Evolutionary conservation across 2,888 invertebrate genomes (phyloP), one percentile per base, ranked within the genome.

Genomic region (Mythimna loreyi): DNA sequence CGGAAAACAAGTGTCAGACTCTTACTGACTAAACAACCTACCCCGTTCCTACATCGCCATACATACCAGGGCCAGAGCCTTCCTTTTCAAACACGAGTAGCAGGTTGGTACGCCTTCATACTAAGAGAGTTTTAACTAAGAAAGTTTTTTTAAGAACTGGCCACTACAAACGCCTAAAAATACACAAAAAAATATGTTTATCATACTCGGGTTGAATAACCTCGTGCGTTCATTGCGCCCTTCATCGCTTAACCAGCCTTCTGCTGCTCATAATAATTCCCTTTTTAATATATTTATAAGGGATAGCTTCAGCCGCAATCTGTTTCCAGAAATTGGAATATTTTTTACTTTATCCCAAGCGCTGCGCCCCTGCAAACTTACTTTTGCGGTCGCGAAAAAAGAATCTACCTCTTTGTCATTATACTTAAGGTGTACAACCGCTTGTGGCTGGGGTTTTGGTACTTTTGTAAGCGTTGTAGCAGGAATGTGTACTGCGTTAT

Each of bases 271-370:
- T 80, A 80, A 83, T 80, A 80, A 80, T 80, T 80, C 58, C 70
- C 60, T 63, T 67, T 80, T 75, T 82, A 80, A 80, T 80, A 80
- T 75, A 80, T 82, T 82, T 80, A 82, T 74, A 83, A 80, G 59
- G 71, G 60, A 80, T 59, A 52, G 60, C 67, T 65, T 61, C 25
- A 57, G 5, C 79, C 83, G 56, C 80, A 83, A 82, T 78, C 79
- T 82, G 77, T 72, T 79, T 67, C 58, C 75, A 61, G 61, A 82
- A 79, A 79, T 74, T 69, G 80, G 61, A 69, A 82, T 80, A 75
- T 82, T 80, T 81, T 78, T 80, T 82, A 66, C 66, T 76, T 52
- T 36, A 62, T 56, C 66, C 73, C 28, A n/a, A 62, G 23, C 61
- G 28, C 8, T 55, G 25, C 19, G 19, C 36, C 23, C 36, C n/a